Evolutionary conservation across 2,888 invertebrate genomes (phyloP), one percentile per base, ranked within the genome.

Genomic region (Drosophila subsilvestris): DNA sequence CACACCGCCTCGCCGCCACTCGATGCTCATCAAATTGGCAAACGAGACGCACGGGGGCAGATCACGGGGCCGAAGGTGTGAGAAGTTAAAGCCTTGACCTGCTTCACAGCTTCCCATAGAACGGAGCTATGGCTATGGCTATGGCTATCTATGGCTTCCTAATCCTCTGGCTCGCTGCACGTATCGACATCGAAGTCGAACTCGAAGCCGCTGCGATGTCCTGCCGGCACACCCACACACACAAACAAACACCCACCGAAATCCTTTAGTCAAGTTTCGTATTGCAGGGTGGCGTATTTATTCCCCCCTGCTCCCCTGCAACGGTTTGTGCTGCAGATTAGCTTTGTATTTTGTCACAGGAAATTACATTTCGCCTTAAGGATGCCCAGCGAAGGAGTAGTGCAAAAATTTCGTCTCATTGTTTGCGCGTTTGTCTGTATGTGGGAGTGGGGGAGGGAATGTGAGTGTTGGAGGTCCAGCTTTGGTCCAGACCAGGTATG

Each of bases 331-430:
- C 72, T 75, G 69, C 72, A 87, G 89, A 87, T 87, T 87, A 88
- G 87, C 89, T 83, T 89, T 84, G 88, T 84, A 88, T 84, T 89
- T 89, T 88, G 87, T 85, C 81, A 84, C 86, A 86, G 90, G 86
- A 88, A 88, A 88, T 88, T 88, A 88, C 87, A 89, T 88, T 90
- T 86, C 78, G 80, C 82, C 88, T 89, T 75, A 73, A 80, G 79
- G 79, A 86, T 75, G 82, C 72, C 72, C 37, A n/a, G 6, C 37
- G n/a, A 2, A n/a, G 37, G n/a, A 37, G 60, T 68, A 59, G 79
- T 65, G 69, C 83, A 89, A 82, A 87, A 87, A 89, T 87, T 85
- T 89, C 76, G 73, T 78, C 76, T 85, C 82, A 87, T 87, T 89
- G 88, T 85, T 72, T 78, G 79, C 66, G 49, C 57, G 73, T 54